Conservation (phyloP, 2,113 vertebrate genomes). For the Anolis carolinensis region DNA sequence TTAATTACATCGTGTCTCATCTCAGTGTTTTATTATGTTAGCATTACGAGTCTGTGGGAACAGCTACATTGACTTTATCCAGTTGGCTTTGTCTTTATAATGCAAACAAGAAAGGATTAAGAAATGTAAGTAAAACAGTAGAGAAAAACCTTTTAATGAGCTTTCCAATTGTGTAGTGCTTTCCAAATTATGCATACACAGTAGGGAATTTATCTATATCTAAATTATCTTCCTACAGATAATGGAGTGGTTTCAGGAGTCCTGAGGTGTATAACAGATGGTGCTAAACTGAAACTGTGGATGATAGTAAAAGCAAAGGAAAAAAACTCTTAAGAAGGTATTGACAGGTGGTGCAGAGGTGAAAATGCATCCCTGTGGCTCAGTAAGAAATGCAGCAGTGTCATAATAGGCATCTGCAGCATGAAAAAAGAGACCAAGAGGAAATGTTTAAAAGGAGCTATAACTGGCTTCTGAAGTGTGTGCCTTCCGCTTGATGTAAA, state of each 20-base stretch:
- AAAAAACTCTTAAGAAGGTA: conserved; percentile 39
- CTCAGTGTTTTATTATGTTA: conserved; percentile 12
- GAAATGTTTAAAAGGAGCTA: background rate
- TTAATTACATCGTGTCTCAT: background rate
- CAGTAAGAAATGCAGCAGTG: conserved; percentile 11
- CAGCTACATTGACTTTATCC: conserved; percentile 26
- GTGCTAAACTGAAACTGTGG: conserved; percentile 46
- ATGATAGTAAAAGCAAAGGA: conserved; percentile 43
- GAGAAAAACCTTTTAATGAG: conserved; percentile 51
- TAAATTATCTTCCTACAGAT: conserved; percentile 45
- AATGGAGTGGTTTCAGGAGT: conserved; percentile 46
- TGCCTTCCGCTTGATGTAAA: conserved; percentile 26
- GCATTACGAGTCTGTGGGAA: conserved; percentile 39
- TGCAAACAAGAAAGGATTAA: conserved; percentile 50
- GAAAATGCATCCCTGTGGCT: conserved; percentile 48
- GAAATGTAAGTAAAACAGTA: conserved; percentile 45
- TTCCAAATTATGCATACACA: conserved; percentile 51
- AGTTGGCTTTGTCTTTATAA: conserved; percentile 34
- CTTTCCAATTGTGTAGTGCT: conserved; percentile 45
- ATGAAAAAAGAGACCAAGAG: conserved; percentile 10
- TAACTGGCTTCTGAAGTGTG: conserved; percentile 52
- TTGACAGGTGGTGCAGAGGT: conserved; percentile 51
- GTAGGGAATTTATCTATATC: conserved; percentile 52
- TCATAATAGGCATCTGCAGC: conserved; percentile 25
- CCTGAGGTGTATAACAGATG: conserved; percentile 67